Conservation (phyloP, 2,797 vertebrate species). For the Bucorvus abyssinicus region DNA sequence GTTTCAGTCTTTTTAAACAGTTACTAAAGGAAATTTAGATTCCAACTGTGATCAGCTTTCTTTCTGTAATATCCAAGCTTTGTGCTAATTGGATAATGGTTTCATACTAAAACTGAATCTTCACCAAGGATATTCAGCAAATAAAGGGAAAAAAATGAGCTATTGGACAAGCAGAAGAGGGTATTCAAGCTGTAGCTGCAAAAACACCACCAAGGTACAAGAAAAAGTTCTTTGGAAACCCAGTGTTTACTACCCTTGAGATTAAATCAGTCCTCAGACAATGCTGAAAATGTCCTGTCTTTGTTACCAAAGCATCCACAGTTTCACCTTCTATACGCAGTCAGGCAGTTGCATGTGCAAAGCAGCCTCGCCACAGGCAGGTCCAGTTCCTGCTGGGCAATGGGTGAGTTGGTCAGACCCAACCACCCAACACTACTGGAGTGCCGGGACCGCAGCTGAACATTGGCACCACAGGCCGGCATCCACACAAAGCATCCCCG, state of each 20-base stretch:
- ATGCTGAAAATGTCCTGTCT: not conserved
- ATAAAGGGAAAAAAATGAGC: not conserved
- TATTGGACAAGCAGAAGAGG: not conserved
- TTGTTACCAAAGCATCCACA: not conserved
- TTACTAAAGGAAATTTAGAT: not conserved
- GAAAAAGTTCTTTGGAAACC: not conserved
- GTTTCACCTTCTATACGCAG: not conserved
- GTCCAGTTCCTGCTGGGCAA: not conserved
- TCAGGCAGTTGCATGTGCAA: not conserved
- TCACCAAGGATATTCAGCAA: not conserved
- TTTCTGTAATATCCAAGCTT: not conserved
- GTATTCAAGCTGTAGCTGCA: not conserved
- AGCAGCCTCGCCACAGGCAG: not conserved
- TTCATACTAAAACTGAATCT: not conserved
- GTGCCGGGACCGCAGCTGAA: not conserved
- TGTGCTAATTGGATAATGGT: not conserved
- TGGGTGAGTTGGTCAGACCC: accelerated
- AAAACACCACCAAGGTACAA: not conserved
- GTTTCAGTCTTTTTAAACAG: not conserved
- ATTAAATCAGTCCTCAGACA: not conserved
- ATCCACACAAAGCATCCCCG: accelerated
- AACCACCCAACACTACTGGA: not conserved
- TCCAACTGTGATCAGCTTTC: accelerated
- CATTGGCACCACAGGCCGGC: accelerated
- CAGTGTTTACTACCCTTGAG: not conserved